These are phyloP conservation scores for Oceanites oceanicus DNA, from an alignment of 2,113 vertebrate species.

Conservation along the genomic window DNA sequence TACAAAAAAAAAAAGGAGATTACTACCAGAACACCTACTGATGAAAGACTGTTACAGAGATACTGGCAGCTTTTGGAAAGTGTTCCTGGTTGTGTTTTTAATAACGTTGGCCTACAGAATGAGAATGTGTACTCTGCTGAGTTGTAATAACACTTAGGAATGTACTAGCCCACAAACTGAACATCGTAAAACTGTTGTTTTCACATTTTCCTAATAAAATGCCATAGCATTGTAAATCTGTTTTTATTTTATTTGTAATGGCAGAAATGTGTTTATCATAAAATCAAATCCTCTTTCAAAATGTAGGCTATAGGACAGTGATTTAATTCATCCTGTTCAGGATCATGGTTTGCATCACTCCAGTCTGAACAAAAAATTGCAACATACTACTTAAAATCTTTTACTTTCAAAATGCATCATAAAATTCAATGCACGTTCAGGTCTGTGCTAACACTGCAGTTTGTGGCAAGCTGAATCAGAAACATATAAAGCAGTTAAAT, in stretches of 20 bases:
- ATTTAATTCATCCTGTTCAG: background rate
- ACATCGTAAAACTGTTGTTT: conserved; percentile 57
- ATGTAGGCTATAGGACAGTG: background rate
- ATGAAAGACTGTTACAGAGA: conserved; percentile 1
- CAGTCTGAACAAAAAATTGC: background rate
- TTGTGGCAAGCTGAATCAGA: background rate
- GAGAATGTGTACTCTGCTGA: conserved; percentile 39
- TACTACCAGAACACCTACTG: conserved; percentile 13
- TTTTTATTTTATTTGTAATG: conserved; percentile 68
- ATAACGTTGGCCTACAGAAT: background rate
- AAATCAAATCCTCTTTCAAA: conserved; percentile 26
- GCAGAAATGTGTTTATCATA: conserved; percentile 65
- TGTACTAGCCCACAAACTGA: conserved; percentile 23
- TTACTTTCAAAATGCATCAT: background rate
- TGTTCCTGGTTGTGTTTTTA: background rate
- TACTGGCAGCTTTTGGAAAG: conserved; percentile 11
- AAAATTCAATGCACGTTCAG: background rate
- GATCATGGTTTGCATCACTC: background rate
- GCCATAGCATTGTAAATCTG: conserved; percentile 60
- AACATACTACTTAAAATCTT: background rate
- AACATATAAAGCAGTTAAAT: background rate
- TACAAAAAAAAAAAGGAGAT: background rate
- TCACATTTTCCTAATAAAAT: conserved; percentile 71
- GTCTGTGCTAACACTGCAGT: background rate
- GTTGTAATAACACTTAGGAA: conserved; percentile 50